Percentiles rank a stretch among this genome's conserved stretches.
Conservation (phyloP, 2,888 invertebrate species). For the Chrysolina americana region DNA sequence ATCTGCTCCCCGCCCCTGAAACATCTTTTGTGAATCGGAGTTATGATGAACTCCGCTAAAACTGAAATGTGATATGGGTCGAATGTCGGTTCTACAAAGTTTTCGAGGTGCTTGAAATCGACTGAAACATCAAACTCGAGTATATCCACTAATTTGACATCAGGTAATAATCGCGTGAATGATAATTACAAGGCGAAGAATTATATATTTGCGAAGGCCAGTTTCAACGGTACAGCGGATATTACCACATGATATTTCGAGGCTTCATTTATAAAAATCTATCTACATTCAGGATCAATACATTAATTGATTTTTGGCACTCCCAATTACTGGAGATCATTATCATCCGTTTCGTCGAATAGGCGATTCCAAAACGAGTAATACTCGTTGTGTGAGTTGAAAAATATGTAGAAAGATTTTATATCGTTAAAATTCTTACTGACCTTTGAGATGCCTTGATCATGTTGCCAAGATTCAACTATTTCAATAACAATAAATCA, state of each 20-base stretch:
- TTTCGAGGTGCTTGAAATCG: background rate
- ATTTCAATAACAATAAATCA: too few species aligned
- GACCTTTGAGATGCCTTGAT: too few species aligned
- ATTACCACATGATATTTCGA: conserved; percentile 7
- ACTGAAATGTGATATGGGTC: conserved; percentile 5
- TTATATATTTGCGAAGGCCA: background rate
- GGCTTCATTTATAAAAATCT: background rate
- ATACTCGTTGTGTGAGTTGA: too few species aligned
- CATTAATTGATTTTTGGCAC: background rate
- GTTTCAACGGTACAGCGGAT: background rate
- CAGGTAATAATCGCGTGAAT: background rate
- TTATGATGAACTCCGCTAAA: background rate
- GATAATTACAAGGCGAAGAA: background rate
- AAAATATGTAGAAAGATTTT: too few species aligned
- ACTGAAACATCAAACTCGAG: background rate
- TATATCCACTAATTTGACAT: background rate
- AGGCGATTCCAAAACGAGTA: too few species aligned
- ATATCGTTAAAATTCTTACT: too few species aligned
- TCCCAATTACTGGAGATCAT: background rate
- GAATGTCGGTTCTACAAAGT: background rate
- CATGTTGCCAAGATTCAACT: too few species aligned
- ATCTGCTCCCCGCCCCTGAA: background rate
- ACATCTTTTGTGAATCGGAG: background rate
- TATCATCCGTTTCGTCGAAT: too few species aligned
- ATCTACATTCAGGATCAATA: background rate